A percentile compares a stretch with the other conserved stretches of the same genome.
These are phyloP conservation scores for Parnassius glacialis DNA, from an alignment of 2,888 invertebrate species.

Conservation along the genomic window DNA sequence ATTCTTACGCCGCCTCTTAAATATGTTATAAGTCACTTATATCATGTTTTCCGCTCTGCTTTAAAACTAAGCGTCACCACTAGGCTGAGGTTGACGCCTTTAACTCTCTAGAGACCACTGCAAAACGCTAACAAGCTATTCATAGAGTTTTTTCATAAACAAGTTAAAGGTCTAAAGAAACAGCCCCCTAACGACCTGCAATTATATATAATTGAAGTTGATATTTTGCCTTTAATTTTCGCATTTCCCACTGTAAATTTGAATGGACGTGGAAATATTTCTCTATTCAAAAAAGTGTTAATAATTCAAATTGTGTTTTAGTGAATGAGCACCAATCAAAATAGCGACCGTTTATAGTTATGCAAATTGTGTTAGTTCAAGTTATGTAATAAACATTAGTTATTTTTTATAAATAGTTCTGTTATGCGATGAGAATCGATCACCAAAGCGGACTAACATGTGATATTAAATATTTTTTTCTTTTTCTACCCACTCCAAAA, in stretches of 20 bases:
- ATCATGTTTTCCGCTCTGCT: conserved; percentile 34
- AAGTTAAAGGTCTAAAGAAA: conserved; percentile 57
- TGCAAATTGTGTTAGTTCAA: too few species aligned
- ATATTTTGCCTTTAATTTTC: conserved; percentile 39
- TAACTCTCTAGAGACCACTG: conserved; percentile 54
- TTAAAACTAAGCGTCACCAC: conserved; percentile 11
- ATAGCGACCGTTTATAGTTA: too few species aligned
- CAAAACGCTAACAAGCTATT: conserved; percentile 71
- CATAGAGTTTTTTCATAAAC: conserved; percentile 63
- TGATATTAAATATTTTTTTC: too few species aligned
- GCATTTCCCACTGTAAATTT: conserved; percentile 36
- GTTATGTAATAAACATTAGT: too few species aligned
- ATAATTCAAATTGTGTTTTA: conserved; percentile 30
- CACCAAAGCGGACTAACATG: too few species aligned
- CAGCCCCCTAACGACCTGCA: conserved; percentile 58
- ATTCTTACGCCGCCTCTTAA: too few species aligned
- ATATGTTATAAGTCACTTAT: too few species aligned
- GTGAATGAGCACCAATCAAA: conserved; percentile 11
- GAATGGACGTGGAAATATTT: conserved; percentile 37
- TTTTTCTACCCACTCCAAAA: too few species aligned
- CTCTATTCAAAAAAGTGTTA: conserved; percentile 26
- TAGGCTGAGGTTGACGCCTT: conserved; percentile 49
- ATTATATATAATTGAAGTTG: conserved; percentile 61
- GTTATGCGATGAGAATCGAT: too few species aligned
- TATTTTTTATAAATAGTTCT: too few species aligned